phyloP scores from a whole-genome alignment of 2,113 vertebrate species.

The Elgaria multicarinata region DNA sequence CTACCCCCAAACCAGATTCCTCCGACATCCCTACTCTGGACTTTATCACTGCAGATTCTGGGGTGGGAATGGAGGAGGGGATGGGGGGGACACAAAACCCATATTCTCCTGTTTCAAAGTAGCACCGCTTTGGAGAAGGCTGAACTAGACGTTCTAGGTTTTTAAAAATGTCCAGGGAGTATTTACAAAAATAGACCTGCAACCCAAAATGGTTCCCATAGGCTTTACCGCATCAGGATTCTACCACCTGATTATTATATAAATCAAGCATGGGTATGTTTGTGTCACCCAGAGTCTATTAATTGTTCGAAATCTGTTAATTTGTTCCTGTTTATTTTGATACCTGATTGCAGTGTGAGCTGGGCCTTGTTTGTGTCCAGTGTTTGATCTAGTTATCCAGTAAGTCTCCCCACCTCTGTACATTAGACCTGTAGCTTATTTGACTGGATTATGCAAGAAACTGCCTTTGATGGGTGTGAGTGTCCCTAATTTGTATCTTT shows the following conservation, averaged over 20 bases:
- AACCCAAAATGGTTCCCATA: not conserved
- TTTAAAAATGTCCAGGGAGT: not conserved
- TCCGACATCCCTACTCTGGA: too few species aligned
- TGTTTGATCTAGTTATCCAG: not conserved
- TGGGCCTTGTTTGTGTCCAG: not conserved
- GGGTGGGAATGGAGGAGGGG: too few species aligned
- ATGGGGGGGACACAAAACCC: not conserved
- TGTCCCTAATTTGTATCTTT: not conserved
- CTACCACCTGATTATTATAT: not conserved
- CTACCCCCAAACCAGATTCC: too few species aligned
- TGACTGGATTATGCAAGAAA: not conserved
- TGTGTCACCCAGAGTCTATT: too few species aligned
- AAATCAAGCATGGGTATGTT: not conserved
- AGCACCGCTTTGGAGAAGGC: too few species aligned
- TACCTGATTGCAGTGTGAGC: not conserved
- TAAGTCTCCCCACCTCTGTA: not conserved
- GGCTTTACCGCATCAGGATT: not conserved
- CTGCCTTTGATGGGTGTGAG: not conserved
- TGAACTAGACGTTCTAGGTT: not conserved
- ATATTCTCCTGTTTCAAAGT: not conserved
- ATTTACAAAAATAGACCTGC: not conserved
- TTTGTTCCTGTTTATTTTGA: not conserved
- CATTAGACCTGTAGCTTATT: not conserved
- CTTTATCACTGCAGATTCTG: not conserved
- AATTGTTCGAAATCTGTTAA: not conserved